Conservation (phyloP, 2,888 invertebrate genomes). For the Lepidocyrtoides sp. region DNA sequence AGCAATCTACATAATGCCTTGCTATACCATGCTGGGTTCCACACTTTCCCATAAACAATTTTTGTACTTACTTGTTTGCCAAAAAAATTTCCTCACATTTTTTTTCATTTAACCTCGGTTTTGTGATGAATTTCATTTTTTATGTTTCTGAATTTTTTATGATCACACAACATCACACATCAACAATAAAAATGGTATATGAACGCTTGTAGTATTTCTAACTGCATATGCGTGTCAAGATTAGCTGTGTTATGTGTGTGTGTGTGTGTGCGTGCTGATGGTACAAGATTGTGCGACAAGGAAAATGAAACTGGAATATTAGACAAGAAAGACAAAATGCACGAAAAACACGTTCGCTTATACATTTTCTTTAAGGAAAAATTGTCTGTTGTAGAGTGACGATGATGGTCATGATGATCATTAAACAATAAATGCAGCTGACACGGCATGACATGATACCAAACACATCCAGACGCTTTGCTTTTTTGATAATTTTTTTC, state of each 20-base stretch:
- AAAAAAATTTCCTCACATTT: neutral
- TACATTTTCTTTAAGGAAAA: slow-evolving; percentile 15
- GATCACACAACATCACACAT: slow-evolving; percentile 36
- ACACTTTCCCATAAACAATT: neutral
- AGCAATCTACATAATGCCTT: slow-evolving; percentile 10
- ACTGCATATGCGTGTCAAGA: slow-evolving; percentile 38
- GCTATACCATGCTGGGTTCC: neutral
- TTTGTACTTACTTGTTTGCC: slow-evolving; percentile 20
- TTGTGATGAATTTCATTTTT: slow-evolving; percentile 49
- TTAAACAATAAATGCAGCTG: slow-evolving; percentile 54
- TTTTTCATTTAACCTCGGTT: neutral
- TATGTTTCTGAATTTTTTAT: slow-evolving; percentile 52
- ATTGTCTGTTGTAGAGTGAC: neutral
- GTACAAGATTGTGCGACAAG: slow-evolving; percentile 3
- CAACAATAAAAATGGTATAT: neutral
- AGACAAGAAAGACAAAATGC: slow-evolving; percentile 42
- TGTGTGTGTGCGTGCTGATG: slow-evolving; percentile 24
- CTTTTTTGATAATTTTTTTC: slow-evolving; percentile 22
- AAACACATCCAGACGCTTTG: slow-evolving; percentile 16
- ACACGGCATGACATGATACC: slow-evolving; percentile 48
- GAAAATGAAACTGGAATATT: neutral
- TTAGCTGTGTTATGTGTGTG: slow-evolving; percentile 24
- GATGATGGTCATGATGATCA: slow-evolving; percentile 32
- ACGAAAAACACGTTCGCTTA: slow-evolving; percentile 34
- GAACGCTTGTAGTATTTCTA: neutral